Evolutionary conservation across 2,113 vertebrate species (phyloP), one percentile per base, ranked within the genome.

Genomic region (Origma solitaria): DNA sequence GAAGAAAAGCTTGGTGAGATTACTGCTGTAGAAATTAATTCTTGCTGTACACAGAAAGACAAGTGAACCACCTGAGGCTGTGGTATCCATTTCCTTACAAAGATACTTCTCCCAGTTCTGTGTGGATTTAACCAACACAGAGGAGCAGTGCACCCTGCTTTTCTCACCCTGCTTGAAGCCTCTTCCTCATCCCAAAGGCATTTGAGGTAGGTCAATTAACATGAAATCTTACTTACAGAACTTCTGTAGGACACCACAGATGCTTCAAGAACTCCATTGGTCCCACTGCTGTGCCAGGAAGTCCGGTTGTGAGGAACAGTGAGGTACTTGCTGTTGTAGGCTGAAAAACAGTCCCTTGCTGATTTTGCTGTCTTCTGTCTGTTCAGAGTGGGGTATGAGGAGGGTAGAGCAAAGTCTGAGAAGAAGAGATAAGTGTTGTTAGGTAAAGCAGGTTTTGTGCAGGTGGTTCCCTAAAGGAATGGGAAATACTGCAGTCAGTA

Each of bases 321-420:
- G 69, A 98, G 98, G 65, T 98, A 98, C 61, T 98, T 98, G 68
- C 94, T 97, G 58, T 96, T 98, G 51, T 96, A 95, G 65, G 92
- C 71, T 81, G 97, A 96, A 54, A 94, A 96, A 35, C 94, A 96
- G 28, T n/a, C 25, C 70, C 97, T 97, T 95, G 96, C 95, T 97
- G 97, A 90, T 82, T 97, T 97, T 96, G 71, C 92, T 76, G 94
- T 92, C 75, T 76, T 92, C 44, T 45, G 64, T 76, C 73, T 62
- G 21, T 81, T 94, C 45, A 86, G 57, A 21, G 50, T 37, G 85
- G 88, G 22, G 57, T 94, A 57, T 70, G 95, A 91, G 56, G 94
- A 81, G 35, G 87, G 72, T 80, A 96, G 60, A 68, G 94, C 88
- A 53, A 97, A 96, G 45, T 95, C 97, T 98, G 92, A 86, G 71